Evolutionary conservation across 1,140 invertebrate genomes (phyloP).

Genomic region (Papilio xuthus): DNA sequence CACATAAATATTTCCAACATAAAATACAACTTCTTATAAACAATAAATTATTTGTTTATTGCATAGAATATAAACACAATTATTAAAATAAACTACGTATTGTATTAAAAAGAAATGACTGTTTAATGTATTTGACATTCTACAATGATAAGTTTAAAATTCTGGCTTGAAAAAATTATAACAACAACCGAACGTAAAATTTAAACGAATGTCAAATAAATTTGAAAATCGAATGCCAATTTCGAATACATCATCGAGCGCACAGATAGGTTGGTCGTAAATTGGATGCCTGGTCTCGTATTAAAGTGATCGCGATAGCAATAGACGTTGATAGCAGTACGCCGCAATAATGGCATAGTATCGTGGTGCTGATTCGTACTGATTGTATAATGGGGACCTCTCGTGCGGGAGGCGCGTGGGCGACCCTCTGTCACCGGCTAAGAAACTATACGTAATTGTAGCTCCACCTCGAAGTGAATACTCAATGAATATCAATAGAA

Average conservation of each 20-base stretch:
- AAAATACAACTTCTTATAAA: conserved; percentile 13
- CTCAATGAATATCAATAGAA: conserved; percentile 38
- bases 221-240: background rate
- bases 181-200: background rate
- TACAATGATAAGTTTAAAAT: background rate
- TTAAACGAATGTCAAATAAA: background rate
- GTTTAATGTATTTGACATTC: background rate
- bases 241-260: conserved; percentile 1
- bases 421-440: conserved; percentile 66
- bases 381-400: conserved; percentile 76
- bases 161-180: background rate
- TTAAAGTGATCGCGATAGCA: conserved; percentile 38
- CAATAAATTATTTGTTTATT: conserved; percentile 12
- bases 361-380: conserved; percentile 67
- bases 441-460: conserved; percentile 52
- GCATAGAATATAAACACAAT: conserved; percentile 1
- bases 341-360: conserved; percentile 37
- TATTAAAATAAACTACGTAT: background rate
- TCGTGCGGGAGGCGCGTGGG: conserved; percentile 72
- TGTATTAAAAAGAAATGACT: background rate
- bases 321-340: conserved; percentile 36
- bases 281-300: conserved; percentile 25
- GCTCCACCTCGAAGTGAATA: conserved; percentile 52
- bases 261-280: conserved; percentile 21
- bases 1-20: conserved; percentile 18